Conservation (phyloP, 2,797 vertebrate species). For the Acrocephalus scirpaceus region DNA sequence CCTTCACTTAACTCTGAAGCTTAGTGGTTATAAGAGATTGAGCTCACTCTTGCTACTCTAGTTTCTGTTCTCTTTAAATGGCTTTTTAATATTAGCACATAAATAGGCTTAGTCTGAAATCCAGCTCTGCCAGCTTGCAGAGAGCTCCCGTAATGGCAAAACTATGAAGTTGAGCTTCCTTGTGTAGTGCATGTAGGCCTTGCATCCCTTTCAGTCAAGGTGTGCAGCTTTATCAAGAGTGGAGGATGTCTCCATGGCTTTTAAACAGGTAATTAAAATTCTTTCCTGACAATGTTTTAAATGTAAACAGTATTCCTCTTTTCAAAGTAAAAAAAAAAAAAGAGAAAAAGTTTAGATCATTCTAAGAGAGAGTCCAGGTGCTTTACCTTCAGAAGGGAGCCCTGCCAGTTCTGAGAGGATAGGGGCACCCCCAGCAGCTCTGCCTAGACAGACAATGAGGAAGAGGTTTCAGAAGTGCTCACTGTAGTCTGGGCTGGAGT, state of each 20-base stretch:
- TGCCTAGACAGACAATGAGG: neutral
- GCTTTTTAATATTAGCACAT: neutral
- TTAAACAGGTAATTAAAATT: neutral
- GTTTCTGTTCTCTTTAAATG: neutral
- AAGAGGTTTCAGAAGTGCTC: neutral
- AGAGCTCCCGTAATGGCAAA: neutral
- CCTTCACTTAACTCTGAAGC: neutral
- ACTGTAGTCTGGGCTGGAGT: rapidly evolving
- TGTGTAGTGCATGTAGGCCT: neutral
- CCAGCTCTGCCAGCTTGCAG: neutral
- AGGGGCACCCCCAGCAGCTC: neutral
- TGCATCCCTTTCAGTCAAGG: neutral
- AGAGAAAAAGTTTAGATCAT: neutral
- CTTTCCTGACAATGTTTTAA: neutral
- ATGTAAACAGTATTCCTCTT: neutral
- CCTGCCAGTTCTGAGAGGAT: neutral
- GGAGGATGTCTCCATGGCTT: neutral
- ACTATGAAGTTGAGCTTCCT: neutral
- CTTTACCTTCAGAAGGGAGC: neutral
- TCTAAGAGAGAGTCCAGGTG: neutral
- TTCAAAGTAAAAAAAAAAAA: neutral
- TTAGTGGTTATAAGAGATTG: neutral
- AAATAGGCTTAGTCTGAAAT: neutral
- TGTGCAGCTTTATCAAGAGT: neutral
- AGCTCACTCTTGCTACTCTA: neutral